These are phyloP conservation scores for Sinotaia quadrata DNA, from an alignment of 2,888 invertebrate genomes.

Conservation along the genomic window DNA sequence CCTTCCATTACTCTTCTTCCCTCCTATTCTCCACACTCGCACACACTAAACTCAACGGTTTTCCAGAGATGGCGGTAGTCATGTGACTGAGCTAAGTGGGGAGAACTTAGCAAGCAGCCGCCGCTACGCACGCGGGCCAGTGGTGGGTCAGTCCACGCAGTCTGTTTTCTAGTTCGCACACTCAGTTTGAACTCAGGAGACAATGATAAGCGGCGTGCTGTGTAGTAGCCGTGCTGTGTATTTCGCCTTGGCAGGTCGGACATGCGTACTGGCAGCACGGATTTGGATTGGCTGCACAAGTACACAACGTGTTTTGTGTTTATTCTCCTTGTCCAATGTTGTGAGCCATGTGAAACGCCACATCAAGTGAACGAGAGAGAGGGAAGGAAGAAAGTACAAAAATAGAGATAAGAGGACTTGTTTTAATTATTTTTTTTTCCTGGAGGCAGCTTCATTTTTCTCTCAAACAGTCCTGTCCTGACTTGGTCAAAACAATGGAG, in stretches of 20 bases:
- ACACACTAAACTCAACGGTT: constrained; percentile 5
- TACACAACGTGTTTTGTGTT: constrained; percentile 20
- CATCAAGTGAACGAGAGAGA: background rate
- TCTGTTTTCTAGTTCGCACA: constrained; percentile 23
- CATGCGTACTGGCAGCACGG: constrained; percentile 17
- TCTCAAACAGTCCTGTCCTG: too few relatives aligned
- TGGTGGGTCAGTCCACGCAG: constrained; percentile 22
- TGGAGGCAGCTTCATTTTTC: too few relatives aligned
- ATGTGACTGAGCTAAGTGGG: constrained; percentile 21
- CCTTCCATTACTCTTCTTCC: background rate
- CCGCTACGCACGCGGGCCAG: constrained; percentile 4
- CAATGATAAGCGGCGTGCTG: constrained; percentile 26
- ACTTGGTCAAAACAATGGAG: constrained; percentile 25
- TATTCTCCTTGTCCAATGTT: background rate
- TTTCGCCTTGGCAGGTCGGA: constrained; percentile 10
- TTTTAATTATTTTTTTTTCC: background rate
- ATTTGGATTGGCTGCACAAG: constrained; percentile 15
- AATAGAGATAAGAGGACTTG: background rate
- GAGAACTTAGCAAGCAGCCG: constrained; percentile 1
- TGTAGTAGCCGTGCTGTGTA: constrained; percentile 24
- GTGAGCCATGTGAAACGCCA: constrained; percentile 9
- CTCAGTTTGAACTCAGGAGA: constrained; percentile 23
- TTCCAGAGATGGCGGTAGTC: constrained; percentile 25
- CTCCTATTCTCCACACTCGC: background rate
- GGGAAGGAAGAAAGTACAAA: constrained; percentile 14